Percentiles rank a stretch among this genome's conserved stretches.
Evolutionary conservation across 2,113 vertebrate species (phyloP).

Genomic region (Varanus salvator): DNA sequence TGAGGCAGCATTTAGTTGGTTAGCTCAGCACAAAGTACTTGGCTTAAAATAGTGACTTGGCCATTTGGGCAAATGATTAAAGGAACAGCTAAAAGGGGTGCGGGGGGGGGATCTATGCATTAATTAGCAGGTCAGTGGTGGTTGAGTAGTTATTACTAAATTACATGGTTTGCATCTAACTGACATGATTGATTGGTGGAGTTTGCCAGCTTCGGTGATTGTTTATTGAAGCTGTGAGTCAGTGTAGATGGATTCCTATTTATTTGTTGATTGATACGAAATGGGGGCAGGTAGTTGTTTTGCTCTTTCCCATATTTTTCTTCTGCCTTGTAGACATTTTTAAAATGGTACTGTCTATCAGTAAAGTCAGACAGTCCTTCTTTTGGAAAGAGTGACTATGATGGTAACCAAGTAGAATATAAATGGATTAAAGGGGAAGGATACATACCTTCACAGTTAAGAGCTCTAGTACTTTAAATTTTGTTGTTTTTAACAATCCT

Average conservation of each 20-base stretch:
- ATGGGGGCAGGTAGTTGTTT: constrained; percentile 37
- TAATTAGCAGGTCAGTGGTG: constrained; percentile 81
- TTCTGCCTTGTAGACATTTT: constrained; percentile 6
- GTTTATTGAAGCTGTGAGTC: constrained; percentile 58
- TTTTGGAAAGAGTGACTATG: constrained; percentile 37
- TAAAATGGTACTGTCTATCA: constrained; percentile 27
- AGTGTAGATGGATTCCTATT: constrained; percentile 42
- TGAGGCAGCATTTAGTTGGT: constrained; percentile 78
- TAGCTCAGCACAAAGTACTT: constrained; percentile 70
- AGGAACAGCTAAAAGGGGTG: constrained; percentile 59
- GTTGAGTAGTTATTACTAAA: constrained; percentile 81
- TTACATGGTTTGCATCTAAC: constrained; percentile 76
- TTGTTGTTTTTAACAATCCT: neutral
- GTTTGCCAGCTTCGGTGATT: constrained; percentile 44
- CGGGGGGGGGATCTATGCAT: constrained; percentile 74
- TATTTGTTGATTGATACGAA: constrained; percentile 55
- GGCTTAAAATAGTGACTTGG: constrained; percentile 77
- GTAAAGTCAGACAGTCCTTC: neutral
- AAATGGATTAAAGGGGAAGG: constrained; percentile 6
- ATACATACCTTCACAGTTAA: neutral
- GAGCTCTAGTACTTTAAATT: neutral
- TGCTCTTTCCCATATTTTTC: constrained; percentile 32
- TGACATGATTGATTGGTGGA: constrained; percentile 70
- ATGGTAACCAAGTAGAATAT: neutral
- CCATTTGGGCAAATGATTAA: constrained; percentile 76